A percentile compares a stretch with the other conserved stretches of the same genome.
These are phyloP conservation scores for Plecturocebus donacophilus DNA, from an alignment of 2,113 vertebrate species.

Conservation along the genomic window DNA sequence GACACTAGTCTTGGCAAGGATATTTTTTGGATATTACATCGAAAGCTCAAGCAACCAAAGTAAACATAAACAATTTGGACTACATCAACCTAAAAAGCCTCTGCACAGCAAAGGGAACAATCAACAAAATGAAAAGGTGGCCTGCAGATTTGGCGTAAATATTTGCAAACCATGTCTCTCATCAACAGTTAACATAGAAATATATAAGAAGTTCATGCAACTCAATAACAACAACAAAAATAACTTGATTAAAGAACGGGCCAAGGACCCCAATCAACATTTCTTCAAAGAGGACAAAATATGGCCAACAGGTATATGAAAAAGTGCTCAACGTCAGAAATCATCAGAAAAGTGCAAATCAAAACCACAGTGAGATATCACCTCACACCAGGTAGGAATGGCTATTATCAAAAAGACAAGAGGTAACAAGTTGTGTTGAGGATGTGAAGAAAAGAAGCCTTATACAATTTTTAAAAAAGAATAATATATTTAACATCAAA, in stretches of 20 bases:
- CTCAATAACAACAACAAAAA: not conserved
- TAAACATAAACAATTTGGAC: not conserved
- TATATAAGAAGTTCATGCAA: not conserved
- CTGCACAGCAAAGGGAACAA: not conserved
- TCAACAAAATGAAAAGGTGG: not conserved
- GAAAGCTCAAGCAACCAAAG: not conserved
- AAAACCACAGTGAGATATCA: no score
- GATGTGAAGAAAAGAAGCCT: not conserved
- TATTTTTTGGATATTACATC: not conserved
- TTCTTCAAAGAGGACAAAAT: not conserved
- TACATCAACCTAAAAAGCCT: not conserved
- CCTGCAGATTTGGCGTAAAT: not conserved
- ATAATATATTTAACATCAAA: not conserved
- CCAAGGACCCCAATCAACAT: not conserved
- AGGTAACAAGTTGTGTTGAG: not conserved
- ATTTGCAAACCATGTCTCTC: not conserved
- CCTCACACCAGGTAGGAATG: no score
- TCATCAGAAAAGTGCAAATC: no score
- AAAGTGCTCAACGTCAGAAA: no score
- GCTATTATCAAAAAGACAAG: not conserved
- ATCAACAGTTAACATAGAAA: not conserved
- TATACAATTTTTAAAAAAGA: not conserved
- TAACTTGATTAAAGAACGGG: not conserved
- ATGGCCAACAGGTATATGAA: not conserved
- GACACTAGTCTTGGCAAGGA: not conserved